Percentiles rank a stretch among this genome's conserved stretches.
phyloP scores from a whole-genome alignment of 2,888 invertebrate genomes.

The Orthosia gracilis region DNA sequence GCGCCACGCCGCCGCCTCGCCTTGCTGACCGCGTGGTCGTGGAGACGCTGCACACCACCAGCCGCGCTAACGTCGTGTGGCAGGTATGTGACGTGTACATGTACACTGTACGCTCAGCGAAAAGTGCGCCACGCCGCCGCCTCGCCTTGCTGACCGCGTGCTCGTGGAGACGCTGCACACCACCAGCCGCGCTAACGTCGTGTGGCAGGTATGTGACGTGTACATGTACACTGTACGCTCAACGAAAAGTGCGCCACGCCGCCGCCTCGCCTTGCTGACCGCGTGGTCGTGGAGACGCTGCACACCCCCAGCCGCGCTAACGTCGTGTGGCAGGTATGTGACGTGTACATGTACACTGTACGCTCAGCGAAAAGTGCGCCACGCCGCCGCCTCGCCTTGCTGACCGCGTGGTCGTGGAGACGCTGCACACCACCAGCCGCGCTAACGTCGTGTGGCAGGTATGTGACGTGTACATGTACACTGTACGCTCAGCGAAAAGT shows the following conservation, averaged over 20 bases:
- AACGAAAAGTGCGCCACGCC: conserved; percentile 87
- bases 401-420: conserved; percentile 95
- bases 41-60: conserved; percentile 95
- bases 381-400: conserved; percentile 91
- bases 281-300: conserved; percentile 95
- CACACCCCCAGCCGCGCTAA: conserved; percentile 95
- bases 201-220: conserved; percentile 89
- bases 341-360: too few relatives aligned
- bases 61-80: conserved; percentile 95
- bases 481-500: conserved; percentile 87
- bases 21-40: conserved; percentile 94
- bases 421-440: conserved; percentile 94
- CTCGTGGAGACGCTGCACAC: conserved; percentile 96
- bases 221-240: too few relatives aligned
- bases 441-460: conserved; percentile 95
- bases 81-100: conserved; percentile 80
- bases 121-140: conserved; percentile 88
- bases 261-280: conserved; percentile 91
- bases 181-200: conserved; percentile 95
- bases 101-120: too few relatives aligned
- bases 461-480: conserved; percentile 1
- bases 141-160: conserved; percentile 92
- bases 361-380: conserved; percentile 86
- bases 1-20: conserved; percentile 89
- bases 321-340: conserved; percentile 92